Evolutionary conservation across 2,113 vertebrate species (phyloP), one percentile per base, ranked within the genome.

Genomic region (Catagonus wagneri): DNA sequence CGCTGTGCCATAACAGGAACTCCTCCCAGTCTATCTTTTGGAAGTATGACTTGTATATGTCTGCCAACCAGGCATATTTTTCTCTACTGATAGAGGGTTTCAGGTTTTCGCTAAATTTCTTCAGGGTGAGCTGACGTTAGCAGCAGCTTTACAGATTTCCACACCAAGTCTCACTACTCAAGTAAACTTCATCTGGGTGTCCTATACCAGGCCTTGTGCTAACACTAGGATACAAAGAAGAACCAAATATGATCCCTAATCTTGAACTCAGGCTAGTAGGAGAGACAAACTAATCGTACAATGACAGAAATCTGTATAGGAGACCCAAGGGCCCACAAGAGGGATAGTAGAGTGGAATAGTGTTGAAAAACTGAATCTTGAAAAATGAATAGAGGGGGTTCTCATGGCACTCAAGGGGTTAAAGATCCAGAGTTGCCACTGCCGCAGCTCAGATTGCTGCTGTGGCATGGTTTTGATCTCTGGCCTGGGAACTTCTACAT

Each of bases 191-290:
- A 95, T 80, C 74, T 96, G 52, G 71, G 22, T 92, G 65, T 56
- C 83, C 36, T 71, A 32, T 76, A 50, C 60, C 56, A 92, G 87
- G 65, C 16, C 11, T 36, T 83, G 7, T 66, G 29, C 66, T 83
- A 91, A 69, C 54, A 89, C 27, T 27, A 83, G 66, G 60, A 69
- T 91, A 56, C 50, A 96, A 85, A 81, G 32, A 68, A 83, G n/a
- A 97, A 95, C 83, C 23, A 81, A 91, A n/a, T 91, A 74, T 83
- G n/a, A 90, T 39, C 74, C 16, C 58, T 50, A 25, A 92, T 69
- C 66, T 61, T 94, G 60, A 94, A 65, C 44, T 91, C 60, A 81
- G 9, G 60, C 20, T 63, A 85, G 13, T 87, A 50, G 27, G 0
- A 93, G 22, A 86, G 12, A 79, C 0, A 93, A 3, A 79, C 78